A percentile compares a stretch with the other conserved stretches of the same genome.
phyloP scores from a whole-genome alignment of 1,140 invertebrate species.

The Papilio xuthus region DNA sequence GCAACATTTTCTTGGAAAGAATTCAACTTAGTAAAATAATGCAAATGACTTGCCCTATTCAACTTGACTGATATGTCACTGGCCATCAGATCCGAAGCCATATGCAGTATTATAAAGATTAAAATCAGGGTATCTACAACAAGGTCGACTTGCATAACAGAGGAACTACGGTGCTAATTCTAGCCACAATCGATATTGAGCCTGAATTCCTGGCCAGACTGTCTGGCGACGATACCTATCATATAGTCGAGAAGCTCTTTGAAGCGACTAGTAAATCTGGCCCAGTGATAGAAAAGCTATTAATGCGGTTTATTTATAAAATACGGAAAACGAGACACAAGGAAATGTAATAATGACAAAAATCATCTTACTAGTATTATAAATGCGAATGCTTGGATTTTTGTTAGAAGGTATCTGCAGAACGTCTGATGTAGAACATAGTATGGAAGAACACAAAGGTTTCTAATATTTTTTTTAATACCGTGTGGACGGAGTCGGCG shows the following conservation, averaged over 20 bases:
- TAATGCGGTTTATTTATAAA: background rate
- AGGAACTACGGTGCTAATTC: slow-evolving; percentile 15
- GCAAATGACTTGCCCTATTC: background rate
- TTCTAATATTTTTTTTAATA: no score
- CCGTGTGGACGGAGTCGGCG: no score
- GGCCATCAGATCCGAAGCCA: background rate
- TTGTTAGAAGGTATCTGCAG: no score
- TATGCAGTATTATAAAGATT: slow-evolving; percentile 15
- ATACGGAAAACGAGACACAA: no score
- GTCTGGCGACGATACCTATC: slow-evolving; percentile 28
- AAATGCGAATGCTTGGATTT: no score
- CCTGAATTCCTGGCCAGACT: slow-evolving; percentile 32
- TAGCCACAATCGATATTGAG: slow-evolving; percentile 29
- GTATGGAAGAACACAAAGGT: no score
- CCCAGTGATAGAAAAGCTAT: background rate
- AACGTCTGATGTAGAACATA: no score
- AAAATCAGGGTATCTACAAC: slow-evolving; percentile 6
- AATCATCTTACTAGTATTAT: no score
- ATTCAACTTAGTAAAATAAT: background rate
- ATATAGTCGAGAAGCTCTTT: background rate
- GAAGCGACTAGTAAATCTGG: background rate
- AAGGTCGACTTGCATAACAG: slow-evolving; percentile 28
- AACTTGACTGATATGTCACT: background rate
- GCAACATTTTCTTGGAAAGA: slow-evolving; percentile 1
- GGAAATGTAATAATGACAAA: no score